Conservation (phyloP, 1,140 invertebrate species). For the Nebria ingens region DNA sequence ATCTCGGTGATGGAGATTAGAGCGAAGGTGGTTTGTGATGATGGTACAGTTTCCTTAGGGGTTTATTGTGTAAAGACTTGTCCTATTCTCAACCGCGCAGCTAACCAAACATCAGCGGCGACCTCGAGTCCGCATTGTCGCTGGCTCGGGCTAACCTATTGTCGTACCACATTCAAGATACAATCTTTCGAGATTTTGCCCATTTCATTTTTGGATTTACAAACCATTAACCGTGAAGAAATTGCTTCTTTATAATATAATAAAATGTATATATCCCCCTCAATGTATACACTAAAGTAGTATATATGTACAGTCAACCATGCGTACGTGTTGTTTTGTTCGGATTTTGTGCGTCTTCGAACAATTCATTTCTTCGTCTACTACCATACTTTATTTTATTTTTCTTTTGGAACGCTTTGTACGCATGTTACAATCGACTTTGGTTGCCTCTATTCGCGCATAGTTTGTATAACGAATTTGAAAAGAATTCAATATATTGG, state of each 20-base stretch:
- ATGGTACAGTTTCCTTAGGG: background rate
- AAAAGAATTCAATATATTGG: background rate
- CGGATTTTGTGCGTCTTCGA: background rate
- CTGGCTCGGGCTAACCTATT: background rate
- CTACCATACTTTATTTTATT: too few relatives aligned
- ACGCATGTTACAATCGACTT: slow-evolving; percentile 2
- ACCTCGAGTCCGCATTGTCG: background rate
- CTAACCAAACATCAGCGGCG: background rate
- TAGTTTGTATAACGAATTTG: background rate
- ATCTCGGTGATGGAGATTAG: background rate
- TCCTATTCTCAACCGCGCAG: background rate
- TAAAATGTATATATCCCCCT: slow-evolving; percentile 4
- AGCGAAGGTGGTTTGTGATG: too few relatives aligned
- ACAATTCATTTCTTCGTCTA: background rate
- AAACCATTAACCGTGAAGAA: slow-evolving; percentile 8
- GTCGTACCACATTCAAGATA: slow-evolving; percentile 1
- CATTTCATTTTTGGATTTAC: slow-evolving; percentile 8
- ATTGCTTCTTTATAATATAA: slow-evolving; percentile 10
- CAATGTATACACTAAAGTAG: too few relatives aligned
- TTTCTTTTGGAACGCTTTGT: background rate
- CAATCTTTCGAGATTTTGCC: slow-evolving; percentile 5
- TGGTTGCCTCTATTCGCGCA: background rate
- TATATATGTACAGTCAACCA: slow-evolving; percentile 4
- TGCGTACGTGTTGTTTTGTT: slow-evolving; percentile 1
- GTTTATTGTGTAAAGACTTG: background rate